These are phyloP conservation scores for Maniola jurtina DNA, from an alignment of 1,140 invertebrate species.

Conservation along the genomic window DNA sequence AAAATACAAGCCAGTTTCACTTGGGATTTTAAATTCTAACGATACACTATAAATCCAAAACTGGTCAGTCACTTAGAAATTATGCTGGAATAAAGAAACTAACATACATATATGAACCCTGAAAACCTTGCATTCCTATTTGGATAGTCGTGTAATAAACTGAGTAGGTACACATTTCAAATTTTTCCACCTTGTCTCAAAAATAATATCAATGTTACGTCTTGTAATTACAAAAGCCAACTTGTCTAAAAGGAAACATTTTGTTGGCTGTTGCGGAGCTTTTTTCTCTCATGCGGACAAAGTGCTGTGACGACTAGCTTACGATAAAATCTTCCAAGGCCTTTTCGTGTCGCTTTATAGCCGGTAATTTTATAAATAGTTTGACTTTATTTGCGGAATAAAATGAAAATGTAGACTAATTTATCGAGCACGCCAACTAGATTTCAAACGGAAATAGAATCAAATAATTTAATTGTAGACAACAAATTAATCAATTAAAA, in stretches of 20 bases:
- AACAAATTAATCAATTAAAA: not conserved
- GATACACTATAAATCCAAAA: no score
- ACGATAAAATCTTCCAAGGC: conserved; percentile 6
- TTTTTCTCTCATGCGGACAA: conserved; percentile 1
- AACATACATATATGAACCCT: no score
- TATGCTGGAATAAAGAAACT: no score
- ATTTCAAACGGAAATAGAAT: conserved; percentile 1
- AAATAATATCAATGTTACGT: no score
- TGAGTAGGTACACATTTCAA: no score
- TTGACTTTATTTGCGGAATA: conserved; percentile 5
- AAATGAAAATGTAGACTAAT: not conserved
- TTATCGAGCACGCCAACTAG: not conserved
- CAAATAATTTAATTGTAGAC: not conserved
- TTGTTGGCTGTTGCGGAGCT: not conserved
- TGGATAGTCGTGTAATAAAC: no score
- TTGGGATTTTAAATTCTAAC: no score
- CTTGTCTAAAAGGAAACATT: not conserved
- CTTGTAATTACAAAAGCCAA: not conserved
- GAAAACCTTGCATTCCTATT: no score
- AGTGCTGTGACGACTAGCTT: not conserved
- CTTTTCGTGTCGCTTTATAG: not conserved
- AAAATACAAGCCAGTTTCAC: no score
- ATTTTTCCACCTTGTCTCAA: no score
- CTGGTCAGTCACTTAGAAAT: no score
- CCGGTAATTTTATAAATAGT: conserved; percentile 14